Evolutionary conservation across 1,140 invertebrate species (phyloP).

Genomic region (Paralvinella palmiformis): DNA sequence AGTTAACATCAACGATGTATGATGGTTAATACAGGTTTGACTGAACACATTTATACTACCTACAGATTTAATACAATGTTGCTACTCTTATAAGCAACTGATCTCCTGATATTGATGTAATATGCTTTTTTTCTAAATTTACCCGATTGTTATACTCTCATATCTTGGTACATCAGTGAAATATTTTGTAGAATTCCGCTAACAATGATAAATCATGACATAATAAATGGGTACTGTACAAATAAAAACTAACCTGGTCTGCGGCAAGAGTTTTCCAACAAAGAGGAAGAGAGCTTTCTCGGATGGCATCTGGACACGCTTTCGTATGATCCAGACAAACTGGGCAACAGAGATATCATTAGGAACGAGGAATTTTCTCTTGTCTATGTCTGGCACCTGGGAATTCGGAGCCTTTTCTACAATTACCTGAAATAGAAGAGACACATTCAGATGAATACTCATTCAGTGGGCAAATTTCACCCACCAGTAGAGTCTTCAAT

Average conservation of each 20-base stretch:
- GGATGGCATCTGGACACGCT: slow-evolving; percentile 51
- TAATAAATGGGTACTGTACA: no score
- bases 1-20: no score
- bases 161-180: no score
- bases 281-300: slow-evolving; percentile 55
- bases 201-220: no score
- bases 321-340: slow-evolving; percentile 56
- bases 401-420: slow-evolving; percentile 52
- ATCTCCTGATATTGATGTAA: no score
- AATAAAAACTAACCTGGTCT: slow-evolving; percentile 54
- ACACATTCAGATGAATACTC: not conserved
- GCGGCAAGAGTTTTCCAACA: slow-evolving; percentile 52
- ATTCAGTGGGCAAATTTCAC: slow-evolving; percentile 7
- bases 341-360: slow-evolving; percentile 55
- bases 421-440: slow-evolving; percentile 51
- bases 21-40: no score
- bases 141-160: no score
- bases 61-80: no score
- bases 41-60: no score
- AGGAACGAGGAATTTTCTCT: slow-evolving; percentile 54
- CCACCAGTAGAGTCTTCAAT: not conserved
- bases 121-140: no score
- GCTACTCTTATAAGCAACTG: no score
- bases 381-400: slow-evolving; percentile 52
- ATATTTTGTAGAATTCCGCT: no score